Evolutionary conservation across 2,797 vertebrate genomes (phyloP).

Genomic region (Trematomus bernacchii): DNA sequence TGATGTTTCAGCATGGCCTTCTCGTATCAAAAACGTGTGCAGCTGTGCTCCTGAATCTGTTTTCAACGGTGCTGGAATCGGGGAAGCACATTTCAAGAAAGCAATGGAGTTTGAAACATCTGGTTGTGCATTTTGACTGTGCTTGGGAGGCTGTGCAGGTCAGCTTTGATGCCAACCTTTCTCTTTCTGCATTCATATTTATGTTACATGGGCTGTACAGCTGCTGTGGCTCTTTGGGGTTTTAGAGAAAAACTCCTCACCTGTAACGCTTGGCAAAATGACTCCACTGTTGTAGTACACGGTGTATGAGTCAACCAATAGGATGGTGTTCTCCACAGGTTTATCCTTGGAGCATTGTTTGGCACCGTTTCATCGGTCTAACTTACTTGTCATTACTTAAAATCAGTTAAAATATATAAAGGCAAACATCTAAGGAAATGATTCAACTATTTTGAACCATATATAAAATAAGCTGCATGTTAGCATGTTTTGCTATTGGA

Average conservation of each 20-base stretch:
- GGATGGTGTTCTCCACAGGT: too few species aligned
- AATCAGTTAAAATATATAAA: too few species aligned
- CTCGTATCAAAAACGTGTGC: constrained; percentile 10
- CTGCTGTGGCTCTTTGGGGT: not conserved
- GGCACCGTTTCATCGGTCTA: too few species aligned
- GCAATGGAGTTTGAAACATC: constrained; percentile 39
- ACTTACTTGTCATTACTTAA: too few species aligned
- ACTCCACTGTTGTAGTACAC: not conserved
- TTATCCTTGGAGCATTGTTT: too few species aligned
- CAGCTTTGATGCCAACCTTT: constrained; percentile 27
- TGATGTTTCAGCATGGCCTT: not conserved
- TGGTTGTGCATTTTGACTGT: constrained; percentile 27
- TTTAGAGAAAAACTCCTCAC: not conserved
- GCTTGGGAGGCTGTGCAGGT: constrained; percentile 16
- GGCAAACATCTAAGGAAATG: too few species aligned
- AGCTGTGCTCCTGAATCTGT: constrained; percentile 24
- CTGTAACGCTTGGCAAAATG: not conserved
- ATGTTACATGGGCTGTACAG: not conserved
- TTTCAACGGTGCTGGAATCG: constrained; percentile 33
- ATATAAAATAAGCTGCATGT: too few species aligned
- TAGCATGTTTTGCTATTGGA: too few species aligned
- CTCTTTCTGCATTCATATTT: constrained; percentile 14
- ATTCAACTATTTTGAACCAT: too few species aligned
- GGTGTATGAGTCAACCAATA: too few species aligned
- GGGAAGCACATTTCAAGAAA: constrained; percentile 13